phyloP scores from a whole-genome alignment of 2,888 invertebrate species.

The Endotricha flammealis region DNA sequence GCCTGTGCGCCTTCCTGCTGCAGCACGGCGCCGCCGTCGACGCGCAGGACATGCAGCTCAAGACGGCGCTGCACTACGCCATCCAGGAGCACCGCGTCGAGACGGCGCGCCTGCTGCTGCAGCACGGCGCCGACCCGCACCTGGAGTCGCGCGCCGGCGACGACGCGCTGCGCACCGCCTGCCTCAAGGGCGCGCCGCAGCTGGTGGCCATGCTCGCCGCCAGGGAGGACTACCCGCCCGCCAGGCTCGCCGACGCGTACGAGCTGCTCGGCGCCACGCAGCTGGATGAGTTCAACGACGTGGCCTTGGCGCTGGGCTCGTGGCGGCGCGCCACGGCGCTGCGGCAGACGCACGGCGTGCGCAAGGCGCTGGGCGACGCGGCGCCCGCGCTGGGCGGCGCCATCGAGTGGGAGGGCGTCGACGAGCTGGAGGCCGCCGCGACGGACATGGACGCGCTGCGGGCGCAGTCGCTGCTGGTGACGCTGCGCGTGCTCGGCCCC shows the following conservation, averaged over 20 bases:
- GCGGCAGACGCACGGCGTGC: slow-evolving; percentile 29
- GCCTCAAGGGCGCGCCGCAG: slow-evolving; percentile 81
- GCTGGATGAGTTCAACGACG: slow-evolving; percentile 91
- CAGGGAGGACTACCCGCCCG: slow-evolving; percentile 79
- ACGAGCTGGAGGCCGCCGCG: slow-evolving; percentile 85
- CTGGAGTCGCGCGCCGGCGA: slow-evolving; percentile 89
- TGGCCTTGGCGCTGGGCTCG: slow-evolving; percentile 81
- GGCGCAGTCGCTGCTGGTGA: slow-evolving; percentile 91
- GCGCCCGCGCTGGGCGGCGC: slow-evolving; percentile 83
- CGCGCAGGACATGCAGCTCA: slow-evolving; percentile 92
- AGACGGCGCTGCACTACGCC: slow-evolving; percentile 96
- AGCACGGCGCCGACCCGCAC: slow-evolving; percentile 87
- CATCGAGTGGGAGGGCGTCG: slow-evolving; percentile 84
- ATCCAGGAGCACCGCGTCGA: slow-evolving; percentile 86
- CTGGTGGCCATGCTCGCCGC: slow-evolving; percentile 84
- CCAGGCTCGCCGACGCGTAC: slow-evolving; percentile 89
- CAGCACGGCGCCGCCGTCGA: slow-evolving; percentile 88
- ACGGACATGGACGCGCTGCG: slow-evolving; percentile 91
- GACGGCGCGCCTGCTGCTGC: slow-evolving; percentile 88
- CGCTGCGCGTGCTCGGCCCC: slow-evolving; percentile 91
- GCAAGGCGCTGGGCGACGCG: slow-evolving; percentile 81
- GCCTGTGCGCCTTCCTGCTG: slow-evolving; percentile 88
- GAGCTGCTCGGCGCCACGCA: slow-evolving; percentile 92
- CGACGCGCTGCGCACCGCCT: slow-evolving; percentile 92
- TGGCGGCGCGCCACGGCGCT: slow-evolving; percentile 85